Evolutionary conservation across 37 sponge, comb jelly and placozoan genomes (phyloP).

Genomic region (Chondrilla cf. caribensis): DNA sequence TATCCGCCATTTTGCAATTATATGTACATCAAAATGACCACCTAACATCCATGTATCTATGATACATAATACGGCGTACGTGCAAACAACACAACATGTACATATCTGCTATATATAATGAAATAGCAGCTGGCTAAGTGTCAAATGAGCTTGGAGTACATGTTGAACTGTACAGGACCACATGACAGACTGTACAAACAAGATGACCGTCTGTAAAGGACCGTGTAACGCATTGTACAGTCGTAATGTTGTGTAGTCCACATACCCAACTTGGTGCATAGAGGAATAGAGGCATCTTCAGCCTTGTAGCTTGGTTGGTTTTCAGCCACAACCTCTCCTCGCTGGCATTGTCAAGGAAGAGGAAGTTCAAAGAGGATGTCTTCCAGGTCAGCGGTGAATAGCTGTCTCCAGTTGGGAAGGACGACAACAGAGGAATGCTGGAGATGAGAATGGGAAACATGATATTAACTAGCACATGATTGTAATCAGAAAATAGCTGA

Average conservation of each 20-base stretch:
- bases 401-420: conserved; percentile 60
- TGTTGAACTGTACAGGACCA: not conserved
- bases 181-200: no score
- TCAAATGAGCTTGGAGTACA: not conserved
- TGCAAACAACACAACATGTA: no score
- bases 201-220: no score
- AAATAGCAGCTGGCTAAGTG: no score
- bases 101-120: no score
- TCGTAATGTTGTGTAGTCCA: no score
- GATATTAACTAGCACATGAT: not conserved
- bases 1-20: no score
- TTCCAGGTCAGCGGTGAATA: conserved; percentile 64
- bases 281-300: conserved; percentile 14
- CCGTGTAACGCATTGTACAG: no score
- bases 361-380: conserved; percentile 69
- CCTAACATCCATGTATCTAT: no score
- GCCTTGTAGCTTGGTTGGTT: not conserved
- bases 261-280: conserved; percentile 19
- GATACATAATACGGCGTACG: no score
- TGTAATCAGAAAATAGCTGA: not conserved
- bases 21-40: no score
- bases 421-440: conserved; percentile 54
- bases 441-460: no score
- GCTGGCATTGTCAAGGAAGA: not conserved
- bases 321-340: conserved; percentile 5